Evolutionary conservation across 2,888 invertebrate species (phyloP).

Genomic region (Hirtodrosophila confusa): DNA sequence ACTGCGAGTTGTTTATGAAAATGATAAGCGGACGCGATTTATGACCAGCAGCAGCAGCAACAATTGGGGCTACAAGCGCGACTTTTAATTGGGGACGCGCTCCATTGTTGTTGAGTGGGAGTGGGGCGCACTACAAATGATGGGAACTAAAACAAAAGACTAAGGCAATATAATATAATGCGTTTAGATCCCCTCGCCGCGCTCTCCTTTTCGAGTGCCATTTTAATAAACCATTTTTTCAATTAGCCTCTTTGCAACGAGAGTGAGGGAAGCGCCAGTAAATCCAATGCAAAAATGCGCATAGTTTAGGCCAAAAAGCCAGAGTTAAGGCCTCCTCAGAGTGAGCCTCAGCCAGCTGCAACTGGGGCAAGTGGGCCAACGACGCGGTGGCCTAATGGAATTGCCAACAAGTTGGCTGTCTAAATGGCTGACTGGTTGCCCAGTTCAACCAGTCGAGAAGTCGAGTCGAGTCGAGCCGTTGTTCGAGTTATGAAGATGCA

Average conservation of each 20-base stretch:
- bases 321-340: slow-evolving; percentile 1
- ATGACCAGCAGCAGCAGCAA: slow-evolving; percentile 58
- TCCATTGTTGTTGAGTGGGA: slow-evolving; percentile 37
- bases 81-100: slow-evolving; percentile 68
- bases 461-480: slow-evolving; percentile 31
- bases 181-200: slow-evolving; percentile 37
- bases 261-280: slow-evolving; percentile 20
- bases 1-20: slow-evolving; percentile 73
- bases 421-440: slow-evolving; percentile 6
- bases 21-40: slow-evolving; percentile 77
- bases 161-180: slow-evolving; percentile 69
- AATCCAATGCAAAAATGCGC: slow-evolving; percentile 59
- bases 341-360: slow-evolving; percentile 21
- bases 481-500: slow-evolving; percentile 71
- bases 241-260: slow-evolving; percentile 56
- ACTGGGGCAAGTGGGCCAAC: slow-evolving; percentile 63
- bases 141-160: slow-evolving; percentile 64
- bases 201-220: slow-evolving; percentile 55
- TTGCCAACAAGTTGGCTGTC: slow-evolving; percentile 43
- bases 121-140: slow-evolving; percentile 51
- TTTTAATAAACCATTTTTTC: slow-evolving; percentile 76
- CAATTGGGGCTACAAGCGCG: slow-evolving; percentile 45
- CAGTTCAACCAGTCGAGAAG: slow-evolving; percentile 42
- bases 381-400: slow-evolving; percentile 57
- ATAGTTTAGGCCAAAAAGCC: slow-evolving; percentile 55